Percentiles rank a stretch among this genome's conserved stretches.
Evolutionary conservation across 2,888 invertebrate species (phyloP).

Genomic region (Nomada ferruginata): DNA sequence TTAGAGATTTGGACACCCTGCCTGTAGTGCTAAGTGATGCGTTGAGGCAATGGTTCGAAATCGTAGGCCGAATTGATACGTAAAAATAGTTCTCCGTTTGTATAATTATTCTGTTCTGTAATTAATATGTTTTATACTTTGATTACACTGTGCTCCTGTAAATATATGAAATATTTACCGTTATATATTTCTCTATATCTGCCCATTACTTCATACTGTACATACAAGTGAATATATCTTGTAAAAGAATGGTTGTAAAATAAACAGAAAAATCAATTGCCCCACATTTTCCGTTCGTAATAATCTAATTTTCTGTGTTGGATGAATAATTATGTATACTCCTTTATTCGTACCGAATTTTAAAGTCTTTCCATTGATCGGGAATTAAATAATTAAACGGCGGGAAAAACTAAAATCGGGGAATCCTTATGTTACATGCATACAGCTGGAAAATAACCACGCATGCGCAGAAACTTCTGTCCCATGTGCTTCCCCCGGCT

Average conservation of each 20-base stretch:
- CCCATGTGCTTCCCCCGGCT: no score
- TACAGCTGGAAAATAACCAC: no score
- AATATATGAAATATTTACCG: neutral
- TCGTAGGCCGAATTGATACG: conserved; percentile 89
- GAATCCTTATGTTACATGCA: no score
- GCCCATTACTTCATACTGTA: neutral
- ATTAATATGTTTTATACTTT: neutral
- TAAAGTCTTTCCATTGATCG: no score
- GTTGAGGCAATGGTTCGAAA: conserved; percentile 99
- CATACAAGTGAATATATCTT: neutral
- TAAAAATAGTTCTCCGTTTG: conserved; percentile 37
- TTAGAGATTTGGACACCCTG: conserved; percentile 94
- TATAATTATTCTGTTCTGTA: neutral
- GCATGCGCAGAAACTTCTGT: no score
- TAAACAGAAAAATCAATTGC: neutral
- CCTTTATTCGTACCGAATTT: no score
- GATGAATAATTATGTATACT: no score
- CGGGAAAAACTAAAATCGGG: no score
- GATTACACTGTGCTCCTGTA: neutral
- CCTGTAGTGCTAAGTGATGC: conserved; percentile 97
- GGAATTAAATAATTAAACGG: no score
- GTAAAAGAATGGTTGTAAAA: neutral
- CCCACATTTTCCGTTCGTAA: no score
- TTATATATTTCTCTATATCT: neutral
- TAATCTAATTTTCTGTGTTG: no score